Evolutionary conservation across 2,888 invertebrate genomes (phyloP).

Genomic region (Agrochola litura): DNA sequence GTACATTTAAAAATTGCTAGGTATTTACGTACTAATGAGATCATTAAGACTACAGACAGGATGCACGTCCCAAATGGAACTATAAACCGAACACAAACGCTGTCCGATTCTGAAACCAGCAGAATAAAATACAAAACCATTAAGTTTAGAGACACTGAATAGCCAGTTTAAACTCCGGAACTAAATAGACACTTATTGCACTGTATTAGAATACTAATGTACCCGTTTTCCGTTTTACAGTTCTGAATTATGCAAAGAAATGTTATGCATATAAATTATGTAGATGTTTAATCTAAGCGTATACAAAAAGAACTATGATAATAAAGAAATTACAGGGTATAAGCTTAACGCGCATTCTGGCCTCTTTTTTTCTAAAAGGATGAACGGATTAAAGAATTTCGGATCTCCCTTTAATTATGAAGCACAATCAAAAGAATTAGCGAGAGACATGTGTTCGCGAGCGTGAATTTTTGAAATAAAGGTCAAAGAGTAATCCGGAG

Average conservation of each 20-base stretch:
- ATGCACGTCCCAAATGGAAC: conserved; percentile 20
- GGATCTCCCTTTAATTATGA: conserved; percentile 52
- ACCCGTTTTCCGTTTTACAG: conserved; percentile 44
- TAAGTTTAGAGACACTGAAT: conserved; percentile 51
- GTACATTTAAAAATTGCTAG: neutral
- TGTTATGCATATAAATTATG: conserved; percentile 55
- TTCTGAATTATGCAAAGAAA: conserved; percentile 55
- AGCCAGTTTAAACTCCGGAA: conserved; percentile 58
- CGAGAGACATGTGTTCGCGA: conserved; percentile 55
- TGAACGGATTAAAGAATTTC: conserved; percentile 64
- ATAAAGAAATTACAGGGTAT: conserved; percentile 44
- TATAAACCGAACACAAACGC: conserved; percentile 31
- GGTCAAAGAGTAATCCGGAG: conserved; percentile 63
- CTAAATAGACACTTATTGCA: conserved; percentile 58
- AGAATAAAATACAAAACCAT: conserved; percentile 51
- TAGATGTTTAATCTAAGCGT: conserved; percentile 59
- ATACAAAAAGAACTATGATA: conserved; percentile 44
- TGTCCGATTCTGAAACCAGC: conserved; percentile 31
- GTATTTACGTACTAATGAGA: conserved; percentile 26
- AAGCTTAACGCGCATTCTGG: conserved; percentile 12
- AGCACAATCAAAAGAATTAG: conserved; percentile 63
- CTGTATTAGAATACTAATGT: conserved; percentile 64
- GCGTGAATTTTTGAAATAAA: conserved; percentile 65
- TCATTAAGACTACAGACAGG: conserved; percentile 25
- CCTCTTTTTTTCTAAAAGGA: conserved; percentile 50